These are phyloP conservation scores for Periplaneta americana DNA, from an alignment of 1,140 invertebrate genomes.

Conservation along the genomic window DNA sequence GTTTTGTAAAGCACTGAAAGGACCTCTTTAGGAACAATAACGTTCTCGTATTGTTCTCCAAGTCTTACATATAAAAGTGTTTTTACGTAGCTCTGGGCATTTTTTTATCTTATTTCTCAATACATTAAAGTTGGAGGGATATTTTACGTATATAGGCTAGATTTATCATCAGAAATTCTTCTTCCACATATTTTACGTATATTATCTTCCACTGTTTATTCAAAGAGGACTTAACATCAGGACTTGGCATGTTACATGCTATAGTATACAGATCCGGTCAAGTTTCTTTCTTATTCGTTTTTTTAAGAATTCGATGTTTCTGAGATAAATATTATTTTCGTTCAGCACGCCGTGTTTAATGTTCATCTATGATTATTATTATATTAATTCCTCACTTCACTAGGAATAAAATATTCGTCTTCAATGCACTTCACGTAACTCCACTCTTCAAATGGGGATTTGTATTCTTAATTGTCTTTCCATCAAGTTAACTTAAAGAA, in stretches of 20 bases:
- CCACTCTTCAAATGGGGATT: background rate
- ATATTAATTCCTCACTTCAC: background rate
- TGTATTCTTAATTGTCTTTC: background rate
- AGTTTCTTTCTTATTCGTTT: background rate
- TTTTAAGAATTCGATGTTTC: background rate
- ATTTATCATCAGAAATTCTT: background rate
- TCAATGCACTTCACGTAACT: background rate
- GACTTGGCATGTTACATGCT: background rate
- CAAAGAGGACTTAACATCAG: background rate
- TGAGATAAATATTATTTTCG: background rate
- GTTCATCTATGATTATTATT: background rate
- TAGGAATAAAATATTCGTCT: background rate
- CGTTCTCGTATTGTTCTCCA: background rate
- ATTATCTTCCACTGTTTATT: too few relatives aligned
- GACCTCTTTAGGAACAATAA: background rate
- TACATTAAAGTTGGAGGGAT: background rate
- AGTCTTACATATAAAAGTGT: background rate
- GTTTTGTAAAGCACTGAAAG: background rate
- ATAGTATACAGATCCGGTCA: background rate
- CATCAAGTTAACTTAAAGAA: background rate
- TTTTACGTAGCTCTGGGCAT: background rate
- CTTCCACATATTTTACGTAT: too few relatives aligned
- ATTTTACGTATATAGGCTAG: background rate
- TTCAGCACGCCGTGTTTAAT: background rate
- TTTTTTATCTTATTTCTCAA: background rate